Base-by-base conservation (phyloP, 2,797 vertebrate species). In the Melanogrammus aeglefinus region DNA sequence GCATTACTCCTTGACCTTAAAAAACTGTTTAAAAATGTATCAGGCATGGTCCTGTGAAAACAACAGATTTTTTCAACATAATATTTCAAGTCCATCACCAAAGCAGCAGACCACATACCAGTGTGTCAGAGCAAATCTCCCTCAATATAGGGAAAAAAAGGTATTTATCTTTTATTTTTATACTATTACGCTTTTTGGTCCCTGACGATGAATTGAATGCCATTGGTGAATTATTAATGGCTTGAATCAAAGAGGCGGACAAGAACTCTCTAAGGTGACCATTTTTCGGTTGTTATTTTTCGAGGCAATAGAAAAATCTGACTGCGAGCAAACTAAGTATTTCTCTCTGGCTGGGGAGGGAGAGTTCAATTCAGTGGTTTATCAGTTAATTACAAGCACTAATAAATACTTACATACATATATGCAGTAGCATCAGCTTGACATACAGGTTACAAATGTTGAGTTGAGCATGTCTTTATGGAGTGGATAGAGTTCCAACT, bases 151-250 rank as follows among this genome's bases (percentile, higher is more conserved):
- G 44, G 77, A 79, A 51, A 79, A 79, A 44, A 77, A 72, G 75
- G 31, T 84, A 81, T 0, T 79, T 39, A 79, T 72, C 75, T 33
- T 81, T 0, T 80, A 85, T 84, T 85, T 83, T 84, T 74, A 71
- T 27, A 4, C 3, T 72, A 72, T 86, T 82, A 0, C 77, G 83
- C 83, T 85, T 83, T 85, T 75, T 79, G 75, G 79, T 76, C 80
- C 74, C 72, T 36, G 81, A 35, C 77, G 75, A 69, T 74, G 82
- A 81, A 82, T 79, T 77, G 73, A 39, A 8, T 69, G 39, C 75
- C 73, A 33, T 33, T 29, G 24, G 10, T 92, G 76, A 90, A 93
- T 91, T 88, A 91, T 92, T 87, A 79, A 92, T 87, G 73, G 33
- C 27, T 78, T 79, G 47, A 73, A 87, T 89, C 84, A 88, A 87